phyloP scores from a whole-genome alignment of 92 coral and sea anemone species.

The Porites evermanni region DNA sequence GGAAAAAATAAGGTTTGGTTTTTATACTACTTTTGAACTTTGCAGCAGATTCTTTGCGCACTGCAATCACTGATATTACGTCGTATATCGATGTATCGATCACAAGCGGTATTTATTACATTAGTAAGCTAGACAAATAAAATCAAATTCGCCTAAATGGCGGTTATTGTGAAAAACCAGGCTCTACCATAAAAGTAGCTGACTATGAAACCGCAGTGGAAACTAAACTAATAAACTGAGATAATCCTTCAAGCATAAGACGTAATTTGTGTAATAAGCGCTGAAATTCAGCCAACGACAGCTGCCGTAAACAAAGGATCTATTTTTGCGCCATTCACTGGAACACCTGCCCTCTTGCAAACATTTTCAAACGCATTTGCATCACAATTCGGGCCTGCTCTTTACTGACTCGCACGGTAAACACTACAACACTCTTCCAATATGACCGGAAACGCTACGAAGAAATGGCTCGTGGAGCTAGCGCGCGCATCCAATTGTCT shows the following conservation, averaged over 20 bases:
- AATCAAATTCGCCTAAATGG: conserved; percentile 19
- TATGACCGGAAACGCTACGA: conserved; percentile 72
- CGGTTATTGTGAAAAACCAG: conserved; percentile 23
- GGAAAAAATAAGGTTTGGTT: neutral
- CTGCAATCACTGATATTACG: conserved; percentile 13
- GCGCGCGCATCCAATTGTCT: conserved; percentile 31
- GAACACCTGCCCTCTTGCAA: conserved; percentile 86
- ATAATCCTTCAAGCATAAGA: conserved; percentile 64
- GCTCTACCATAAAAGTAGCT: conserved; percentile 27
- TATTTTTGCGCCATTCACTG: conserved; percentile 82
- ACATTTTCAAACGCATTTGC: conserved; percentile 69
- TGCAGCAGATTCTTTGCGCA: conserved; percentile 37
- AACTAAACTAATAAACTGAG: conserved; percentile 52
- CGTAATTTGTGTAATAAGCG: conserved; percentile 87
- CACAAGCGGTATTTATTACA: conserved; percentile 20
- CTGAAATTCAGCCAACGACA: conserved; percentile 69
- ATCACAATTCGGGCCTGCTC: conserved; percentile 74
- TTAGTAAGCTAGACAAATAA: conserved; percentile 38
- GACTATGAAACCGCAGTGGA: conserved; percentile 26
- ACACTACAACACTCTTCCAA: conserved; percentile 61
- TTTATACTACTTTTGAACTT: neutral
- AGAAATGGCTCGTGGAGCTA: conserved; percentile 9
- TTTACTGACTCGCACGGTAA: conserved; percentile 60
- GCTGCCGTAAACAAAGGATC: conserved; percentile 87
- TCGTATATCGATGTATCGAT: conserved; percentile 37